Evolutionary conservation across 2,888 invertebrate genomes (phyloP).

Genomic region (Nebria salina): DNA sequence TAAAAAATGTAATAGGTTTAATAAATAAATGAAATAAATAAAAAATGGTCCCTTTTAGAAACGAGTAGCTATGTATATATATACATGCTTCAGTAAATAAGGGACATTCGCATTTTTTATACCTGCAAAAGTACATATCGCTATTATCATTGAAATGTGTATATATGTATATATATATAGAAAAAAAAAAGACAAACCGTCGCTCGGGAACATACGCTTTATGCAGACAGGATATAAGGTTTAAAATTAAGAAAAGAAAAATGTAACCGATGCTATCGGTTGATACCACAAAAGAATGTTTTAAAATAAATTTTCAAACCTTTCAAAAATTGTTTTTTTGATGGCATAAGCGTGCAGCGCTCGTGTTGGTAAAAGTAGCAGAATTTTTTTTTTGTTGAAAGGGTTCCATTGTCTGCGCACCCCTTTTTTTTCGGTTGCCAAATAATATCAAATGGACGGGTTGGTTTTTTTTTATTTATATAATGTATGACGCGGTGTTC

Average conservation of each 20-base stretch:
- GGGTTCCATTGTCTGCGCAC: slow-evolving; percentile 49
- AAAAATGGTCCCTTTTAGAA: background rate
- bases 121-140: slow-evolving; percentile 38
- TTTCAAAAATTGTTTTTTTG: slow-evolving; percentile 50
- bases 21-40: slow-evolving; percentile 3
- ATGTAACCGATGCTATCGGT: slow-evolving; percentile 27
- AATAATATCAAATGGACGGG: slow-evolving; percentile 11
- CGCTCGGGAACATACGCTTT: slow-evolving; percentile 15
- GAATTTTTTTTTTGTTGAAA: slow-evolving; percentile 53
- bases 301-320: slow-evolving; percentile 51
- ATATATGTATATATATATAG: background rate
- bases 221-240: slow-evolving; percentile 8
- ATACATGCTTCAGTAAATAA: slow-evolving; percentile 34
- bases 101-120: slow-evolving; percentile 33
- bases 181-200: slow-evolving; percentile 22
- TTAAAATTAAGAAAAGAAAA: slow-evolving; percentile 5
- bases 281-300: slow-evolving; percentile 48
- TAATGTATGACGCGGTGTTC: background rate
- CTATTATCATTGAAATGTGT: slow-evolving; percentile 34
- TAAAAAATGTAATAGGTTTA: slow-evolving; percentile 14
- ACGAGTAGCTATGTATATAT: slow-evolving; percentile 12
- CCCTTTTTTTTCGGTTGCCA: slow-evolving; percentile 26
- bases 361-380: slow-evolving; percentile 56
- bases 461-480: background rate
- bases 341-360: slow-evolving; percentile 56